Percentiles rank a stretch among this genome's conserved stretches.
These are phyloP conservation scores for Trachelus troglodyta DNA, from an alignment of 2,888 invertebrate species.

Conservation along the genomic window DNA sequence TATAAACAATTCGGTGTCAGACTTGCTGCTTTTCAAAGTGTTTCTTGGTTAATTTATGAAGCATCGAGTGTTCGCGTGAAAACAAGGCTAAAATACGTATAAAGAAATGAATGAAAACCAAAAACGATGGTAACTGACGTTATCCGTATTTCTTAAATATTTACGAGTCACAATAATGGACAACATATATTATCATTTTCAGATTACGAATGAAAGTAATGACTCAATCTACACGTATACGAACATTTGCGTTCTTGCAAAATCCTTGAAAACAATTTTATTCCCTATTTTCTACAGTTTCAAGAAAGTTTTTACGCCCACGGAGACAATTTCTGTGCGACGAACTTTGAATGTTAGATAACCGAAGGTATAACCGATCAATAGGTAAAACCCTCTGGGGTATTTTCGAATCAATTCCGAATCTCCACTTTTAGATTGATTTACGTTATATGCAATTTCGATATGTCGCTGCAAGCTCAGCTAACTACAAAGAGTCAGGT, in stretches of 20 bases:
- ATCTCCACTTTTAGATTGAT: background rate
- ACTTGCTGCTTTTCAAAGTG: background rate
- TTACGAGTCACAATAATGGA: too few relatives aligned
- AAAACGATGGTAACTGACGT: too few relatives aligned
- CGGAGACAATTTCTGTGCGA: background rate
- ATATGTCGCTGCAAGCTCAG: background rate
- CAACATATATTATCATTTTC: too few relatives aligned
- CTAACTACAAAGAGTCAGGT: background rate
- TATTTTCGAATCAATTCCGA: background rate
- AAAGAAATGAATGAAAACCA: too few relatives aligned
- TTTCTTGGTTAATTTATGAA: background rate
- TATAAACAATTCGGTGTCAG: background rate
- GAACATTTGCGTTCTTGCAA: too few relatives aligned
- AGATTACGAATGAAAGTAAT: too few relatives aligned
- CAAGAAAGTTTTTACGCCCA: background rate
- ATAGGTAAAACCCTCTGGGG: background rate
- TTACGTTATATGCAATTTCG: background rate
- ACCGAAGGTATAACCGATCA: background rate
- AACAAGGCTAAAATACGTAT: background rate
- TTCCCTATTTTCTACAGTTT: background rate
- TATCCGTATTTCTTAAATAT: too few relatives aligned
- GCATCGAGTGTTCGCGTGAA: background rate
- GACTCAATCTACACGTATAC: too few relatives aligned
- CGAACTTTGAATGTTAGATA: background rate
- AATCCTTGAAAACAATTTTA: background rate